Evolutionary conservation across 1,140 invertebrate genomes (phyloP).

Genomic region (Portunus trituberculatus): DNA sequence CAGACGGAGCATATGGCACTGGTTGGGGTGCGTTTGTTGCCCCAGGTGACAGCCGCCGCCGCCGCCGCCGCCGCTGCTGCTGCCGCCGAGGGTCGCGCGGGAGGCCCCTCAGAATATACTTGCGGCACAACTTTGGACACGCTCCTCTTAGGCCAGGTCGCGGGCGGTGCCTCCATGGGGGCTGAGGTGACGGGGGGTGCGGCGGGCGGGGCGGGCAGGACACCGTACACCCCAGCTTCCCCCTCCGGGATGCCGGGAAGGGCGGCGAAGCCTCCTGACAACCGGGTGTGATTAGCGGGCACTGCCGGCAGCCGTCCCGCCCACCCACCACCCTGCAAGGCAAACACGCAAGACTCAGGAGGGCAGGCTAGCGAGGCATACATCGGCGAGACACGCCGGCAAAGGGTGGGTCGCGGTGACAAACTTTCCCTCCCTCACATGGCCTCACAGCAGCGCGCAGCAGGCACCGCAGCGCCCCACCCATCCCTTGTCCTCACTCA

Average conservation of each 20-base stretch:
- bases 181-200: conserved; percentile 29
- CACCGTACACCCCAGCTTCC: conserved; percentile 48
- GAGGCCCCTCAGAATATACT: background rate
- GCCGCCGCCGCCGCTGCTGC: background rate
- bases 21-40: conserved; percentile 1
- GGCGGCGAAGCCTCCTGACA: conserved; percentile 56
- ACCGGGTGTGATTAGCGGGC: conserved; percentile 51
- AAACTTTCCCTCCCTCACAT: background rate
- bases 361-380: conserved; percentile 56
- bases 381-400: background rate
- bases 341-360: conserved; percentile 74
- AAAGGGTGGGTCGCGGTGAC: background rate
- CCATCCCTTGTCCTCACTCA: background rate
- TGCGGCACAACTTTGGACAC: background rate
- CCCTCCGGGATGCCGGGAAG: conserved; percentile 47
- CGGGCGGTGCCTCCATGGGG: background rate
- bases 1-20: conserved; percentile 62
- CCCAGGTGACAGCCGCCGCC: background rate
- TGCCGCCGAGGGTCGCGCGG: background rate
- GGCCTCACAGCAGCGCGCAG: background rate
- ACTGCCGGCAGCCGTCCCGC: conserved; percentile 60
- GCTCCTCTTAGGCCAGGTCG: conserved; percentile 53
- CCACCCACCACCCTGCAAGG: conserved; percentile 72
- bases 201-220: background rate
- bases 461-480: background rate